phyloP scores from a whole-genome alignment of 2,888 invertebrate species.

The Epinotia nisella region DNA sequence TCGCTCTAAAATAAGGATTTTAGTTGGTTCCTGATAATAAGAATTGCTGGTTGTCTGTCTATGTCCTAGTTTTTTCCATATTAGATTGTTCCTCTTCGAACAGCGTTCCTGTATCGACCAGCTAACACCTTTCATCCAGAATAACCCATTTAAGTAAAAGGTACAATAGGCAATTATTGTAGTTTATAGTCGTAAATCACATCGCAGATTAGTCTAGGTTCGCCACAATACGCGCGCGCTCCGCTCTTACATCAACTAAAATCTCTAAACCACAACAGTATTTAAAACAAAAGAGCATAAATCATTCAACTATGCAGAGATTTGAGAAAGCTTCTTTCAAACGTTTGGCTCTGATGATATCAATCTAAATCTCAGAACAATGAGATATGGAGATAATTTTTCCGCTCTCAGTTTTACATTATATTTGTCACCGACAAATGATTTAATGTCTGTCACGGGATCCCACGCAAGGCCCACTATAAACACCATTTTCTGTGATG shows the following conservation, averaged over 20 bases:
- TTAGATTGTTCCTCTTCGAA: background rate
- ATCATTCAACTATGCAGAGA: constrained; percentile 49
- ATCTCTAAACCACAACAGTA: constrained; percentile 8
- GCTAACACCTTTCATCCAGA: constrained; percentile 12
- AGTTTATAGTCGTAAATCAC: constrained; percentile 26
- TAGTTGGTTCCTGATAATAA: no score
- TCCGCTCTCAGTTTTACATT: constrained; percentile 59
- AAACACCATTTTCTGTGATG: constrained; percentile 42
- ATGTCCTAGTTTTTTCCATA: no score
- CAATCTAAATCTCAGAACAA: constrained; percentile 57
- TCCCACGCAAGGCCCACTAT: constrained; percentile 54
- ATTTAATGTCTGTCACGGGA: constrained; percentile 50
- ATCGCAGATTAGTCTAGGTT: constrained; percentile 39
- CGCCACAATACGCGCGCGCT: constrained; percentile 31
- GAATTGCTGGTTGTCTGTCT: no score
- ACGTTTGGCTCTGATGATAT: constrained; percentile 48
- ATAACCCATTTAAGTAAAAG: constrained; percentile 22
- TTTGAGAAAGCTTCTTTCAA: constrained; percentile 51
- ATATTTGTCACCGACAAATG: constrained; percentile 57
- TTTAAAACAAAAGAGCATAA: constrained; percentile 32
- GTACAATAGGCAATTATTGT: constrained; percentile 17
- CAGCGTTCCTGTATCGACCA: background rate
- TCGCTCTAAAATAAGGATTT: no score
- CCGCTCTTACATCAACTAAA: background rate
- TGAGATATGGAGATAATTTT: constrained; percentile 57